Conservation (phyloP, 2,888 invertebrate species). For the Tridacna gigas region DNA sequence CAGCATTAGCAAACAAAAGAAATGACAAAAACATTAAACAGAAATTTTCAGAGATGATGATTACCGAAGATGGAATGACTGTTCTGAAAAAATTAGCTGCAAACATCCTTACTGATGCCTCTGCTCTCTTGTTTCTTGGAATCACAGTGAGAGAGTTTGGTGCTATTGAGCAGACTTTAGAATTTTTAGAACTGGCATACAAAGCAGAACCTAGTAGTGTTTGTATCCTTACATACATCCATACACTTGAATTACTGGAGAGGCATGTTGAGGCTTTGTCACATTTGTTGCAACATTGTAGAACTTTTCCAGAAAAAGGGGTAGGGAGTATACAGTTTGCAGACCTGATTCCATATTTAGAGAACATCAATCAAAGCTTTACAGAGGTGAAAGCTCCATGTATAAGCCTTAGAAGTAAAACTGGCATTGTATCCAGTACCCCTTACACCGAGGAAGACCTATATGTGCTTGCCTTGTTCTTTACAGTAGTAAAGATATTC, state of each 20-base stretch:
- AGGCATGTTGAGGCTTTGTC: slow-evolving; percentile 46
- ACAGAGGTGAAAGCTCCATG: background rate
- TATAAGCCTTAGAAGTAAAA: background rate
- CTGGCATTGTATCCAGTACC: background rate
- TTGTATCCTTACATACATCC: slow-evolving; percentile 63
- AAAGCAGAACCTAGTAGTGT: slow-evolving; percentile 46
- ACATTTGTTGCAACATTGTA: slow-evolving; percentile 42
- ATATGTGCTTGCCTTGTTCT: slow-evolving; percentile 65
- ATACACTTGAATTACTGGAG: slow-evolving; percentile 63
- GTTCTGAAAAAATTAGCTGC: slow-evolving; percentile 59
- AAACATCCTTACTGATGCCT: slow-evolving; percentile 51
- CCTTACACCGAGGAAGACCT: slow-evolving; percentile 56
- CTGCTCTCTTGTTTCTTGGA: slow-evolving; percentile 63
- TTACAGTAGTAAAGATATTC: slow-evolving; percentile 66
- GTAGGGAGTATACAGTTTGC: slow-evolving; percentile 55
- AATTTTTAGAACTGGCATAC: slow-evolving; percentile 57
- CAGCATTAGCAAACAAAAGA: slow-evolving; percentile 54
- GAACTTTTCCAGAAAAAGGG: slow-evolving; percentile 36
- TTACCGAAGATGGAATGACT: slow-evolving; percentile 56
- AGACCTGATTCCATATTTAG: slow-evolving; percentile 14
- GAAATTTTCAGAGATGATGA: slow-evolving; percentile 63
- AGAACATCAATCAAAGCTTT: background rate
- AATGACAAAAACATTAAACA: slow-evolving; percentile 57
- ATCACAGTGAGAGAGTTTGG: slow-evolving; percentile 64
- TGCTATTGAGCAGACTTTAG: slow-evolving; percentile 60